Evolutionary conservation across 2,797 vertebrate species (phyloP).

Genomic region (Holocentrus rufus): DNA sequence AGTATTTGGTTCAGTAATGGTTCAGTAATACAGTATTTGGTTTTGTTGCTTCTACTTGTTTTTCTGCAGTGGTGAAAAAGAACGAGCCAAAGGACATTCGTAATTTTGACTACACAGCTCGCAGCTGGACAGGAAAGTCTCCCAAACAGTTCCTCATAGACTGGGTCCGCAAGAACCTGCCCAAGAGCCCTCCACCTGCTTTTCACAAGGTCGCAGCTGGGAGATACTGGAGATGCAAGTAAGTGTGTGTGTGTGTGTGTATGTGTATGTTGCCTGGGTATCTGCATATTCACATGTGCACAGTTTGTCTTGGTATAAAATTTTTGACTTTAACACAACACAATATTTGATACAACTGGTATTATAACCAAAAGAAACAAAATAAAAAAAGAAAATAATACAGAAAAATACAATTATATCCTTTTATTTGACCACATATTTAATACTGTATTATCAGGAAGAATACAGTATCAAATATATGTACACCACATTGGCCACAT

Average conservation of each 20-base stretch:
- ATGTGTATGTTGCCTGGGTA: conserved; percentile 1
- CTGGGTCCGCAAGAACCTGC: conserved; percentile 97
- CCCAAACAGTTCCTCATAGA: conserved; percentile 99
- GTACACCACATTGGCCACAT: too few relatives aligned
- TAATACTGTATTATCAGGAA: too few relatives aligned
- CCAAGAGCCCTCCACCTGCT: conserved; percentile 91
- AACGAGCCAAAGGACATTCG: conserved; percentile 91
- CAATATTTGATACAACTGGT: too few relatives aligned
- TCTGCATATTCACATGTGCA: background rate
- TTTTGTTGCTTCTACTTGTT: background rate
- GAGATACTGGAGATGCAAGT: conserved; percentile 96
- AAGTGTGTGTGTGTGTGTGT: conserved; percentile 77
- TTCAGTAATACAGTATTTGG: too few relatives aligned
- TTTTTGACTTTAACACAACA: too few relatives aligned
- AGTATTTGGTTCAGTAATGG: too few relatives aligned
- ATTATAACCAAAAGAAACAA: background rate
- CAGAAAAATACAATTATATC: too few relatives aligned
- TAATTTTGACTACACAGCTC: conserved; percentile 95
- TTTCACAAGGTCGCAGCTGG: conserved; percentile 93
- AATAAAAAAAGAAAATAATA: background rate
- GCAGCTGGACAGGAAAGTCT: conserved; percentile 99
- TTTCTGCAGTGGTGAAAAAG: conserved; percentile 82
- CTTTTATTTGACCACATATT: too few relatives aligned
- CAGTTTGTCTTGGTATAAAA: background rate
- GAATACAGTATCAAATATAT: too few relatives aligned